Evolutionary conservation across 2,888 invertebrate genomes (phyloP).

Genomic region (Drosophila meridionalis): DNA sequence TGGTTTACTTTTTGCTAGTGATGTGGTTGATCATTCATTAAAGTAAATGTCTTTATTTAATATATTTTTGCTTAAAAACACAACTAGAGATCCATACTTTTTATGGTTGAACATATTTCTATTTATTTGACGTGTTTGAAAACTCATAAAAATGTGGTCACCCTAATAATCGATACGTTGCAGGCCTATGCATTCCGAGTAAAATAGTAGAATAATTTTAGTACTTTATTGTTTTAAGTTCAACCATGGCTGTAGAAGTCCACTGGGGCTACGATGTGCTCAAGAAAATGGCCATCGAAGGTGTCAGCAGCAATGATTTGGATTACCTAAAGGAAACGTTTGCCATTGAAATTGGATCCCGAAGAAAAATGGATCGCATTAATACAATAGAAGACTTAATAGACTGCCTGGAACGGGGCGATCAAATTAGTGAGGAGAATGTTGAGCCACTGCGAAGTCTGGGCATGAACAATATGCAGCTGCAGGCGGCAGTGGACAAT

Average conservation of each 20-base stretch:
- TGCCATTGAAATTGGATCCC: conserved; percentile 69
- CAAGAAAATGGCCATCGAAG: conserved; percentile 56
- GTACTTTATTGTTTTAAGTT: neutral
- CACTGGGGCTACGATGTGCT: conserved; percentile 74
- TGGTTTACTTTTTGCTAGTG: too few relatives aligned
- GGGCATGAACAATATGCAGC: conserved; percentile 33
- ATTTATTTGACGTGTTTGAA: neutral
- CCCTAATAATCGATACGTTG: neutral
- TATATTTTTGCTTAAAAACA: too few relatives aligned
- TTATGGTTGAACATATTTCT: too few relatives aligned
- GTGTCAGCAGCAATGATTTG: conserved; percentile 43
- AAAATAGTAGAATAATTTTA: neutral
- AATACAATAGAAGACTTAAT: conserved; percentile 67
- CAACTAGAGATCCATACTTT: too few relatives aligned
- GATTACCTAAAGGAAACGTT: conserved; percentile 68
- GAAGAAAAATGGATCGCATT: conserved; percentile 71
- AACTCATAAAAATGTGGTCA: neutral
- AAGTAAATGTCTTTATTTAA: too few relatives aligned
- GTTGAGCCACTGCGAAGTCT: conserved; percentile 67
- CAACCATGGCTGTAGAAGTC: conserved; percentile 5
- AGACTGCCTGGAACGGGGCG: conserved; percentile 78
- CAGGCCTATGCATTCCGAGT: neutral
- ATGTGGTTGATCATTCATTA: too few relatives aligned
- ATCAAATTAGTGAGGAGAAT: conserved; percentile 72
- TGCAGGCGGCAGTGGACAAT: conserved; percentile 53